phyloP scores from a whole-genome alignment of 2,888 invertebrate genomes.

The Gasteruption jaculator region DNA sequence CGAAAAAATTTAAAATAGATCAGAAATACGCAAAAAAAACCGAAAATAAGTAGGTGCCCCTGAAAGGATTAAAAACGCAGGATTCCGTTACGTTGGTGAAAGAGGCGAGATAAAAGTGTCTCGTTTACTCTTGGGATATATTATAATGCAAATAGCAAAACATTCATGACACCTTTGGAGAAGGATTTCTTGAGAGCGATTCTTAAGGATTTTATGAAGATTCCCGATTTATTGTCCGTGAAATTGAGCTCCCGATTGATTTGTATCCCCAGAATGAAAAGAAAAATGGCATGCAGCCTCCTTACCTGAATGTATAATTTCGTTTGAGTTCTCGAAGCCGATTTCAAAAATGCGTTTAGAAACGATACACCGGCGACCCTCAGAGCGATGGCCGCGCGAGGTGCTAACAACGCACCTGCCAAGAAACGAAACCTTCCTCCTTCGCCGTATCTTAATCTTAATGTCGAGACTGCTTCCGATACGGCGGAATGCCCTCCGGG shows the following conservation, averaged over 20 bases:
- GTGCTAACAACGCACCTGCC: constrained; percentile 81
- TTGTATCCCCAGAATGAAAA: too few relatives aligned
- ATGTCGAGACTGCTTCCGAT: constrained; percentile 85
- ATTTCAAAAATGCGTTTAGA: constrained; percentile 76
- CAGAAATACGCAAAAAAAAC: too few relatives aligned
- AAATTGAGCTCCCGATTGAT: too few relatives aligned
- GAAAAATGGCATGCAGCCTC: background rate
- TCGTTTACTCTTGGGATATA: too few relatives aligned
- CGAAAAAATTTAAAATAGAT: constrained; percentile 2
- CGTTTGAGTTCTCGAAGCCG: constrained; percentile 71
- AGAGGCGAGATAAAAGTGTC: too few relatives aligned
- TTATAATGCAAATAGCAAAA: too few relatives aligned
- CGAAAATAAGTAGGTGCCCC: background rate
- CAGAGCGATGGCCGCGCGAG: constrained; percentile 62
- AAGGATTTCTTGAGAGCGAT: too few relatives aligned
- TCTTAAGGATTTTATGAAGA: too few relatives aligned
- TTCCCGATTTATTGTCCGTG: too few relatives aligned
- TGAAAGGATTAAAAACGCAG: background rate
- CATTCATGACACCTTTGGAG: too few relatives aligned
- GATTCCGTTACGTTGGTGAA: too few relatives aligned
- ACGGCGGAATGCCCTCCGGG: constrained; percentile 79
- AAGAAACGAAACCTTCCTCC: constrained; percentile 89
- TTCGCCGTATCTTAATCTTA: constrained; percentile 83
- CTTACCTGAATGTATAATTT: constrained; percentile 74
- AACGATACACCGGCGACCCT: constrained; percentile 79